Evolutionary conservation across 2,797 vertebrate genomes (phyloP).

Genomic region (Spinus pinus): DNA sequence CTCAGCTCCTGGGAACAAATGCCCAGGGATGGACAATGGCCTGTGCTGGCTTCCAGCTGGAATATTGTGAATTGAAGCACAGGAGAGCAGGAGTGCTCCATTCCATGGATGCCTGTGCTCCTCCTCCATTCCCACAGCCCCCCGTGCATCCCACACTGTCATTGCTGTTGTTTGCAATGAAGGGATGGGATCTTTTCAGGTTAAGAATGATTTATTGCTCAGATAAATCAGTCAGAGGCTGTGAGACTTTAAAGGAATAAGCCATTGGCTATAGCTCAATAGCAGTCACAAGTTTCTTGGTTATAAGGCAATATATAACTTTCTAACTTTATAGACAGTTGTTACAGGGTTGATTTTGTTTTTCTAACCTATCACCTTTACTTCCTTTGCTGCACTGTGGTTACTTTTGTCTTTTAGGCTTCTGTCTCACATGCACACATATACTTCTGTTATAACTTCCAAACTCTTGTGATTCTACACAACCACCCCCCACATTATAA

Average conservation of each 20-base stretch:
- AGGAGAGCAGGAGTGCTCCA: neutral
- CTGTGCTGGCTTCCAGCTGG: neutral
- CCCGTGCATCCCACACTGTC: accelerated
- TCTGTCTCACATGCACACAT: neutral
- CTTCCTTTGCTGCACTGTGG: neutral
- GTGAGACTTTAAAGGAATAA: neutral
- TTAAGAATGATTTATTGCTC: neutral
- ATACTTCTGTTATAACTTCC: neutral
- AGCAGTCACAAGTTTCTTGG: neutral
- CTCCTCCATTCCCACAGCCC: neutral
- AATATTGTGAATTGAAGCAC: constrained; percentile 23
- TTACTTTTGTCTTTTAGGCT: neutral
- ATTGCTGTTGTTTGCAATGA: neutral
- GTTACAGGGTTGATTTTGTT: neutral
- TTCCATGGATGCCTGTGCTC: neutral
- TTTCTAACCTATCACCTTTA: neutral
- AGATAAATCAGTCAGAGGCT: neutral
- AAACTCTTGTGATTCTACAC: neutral
- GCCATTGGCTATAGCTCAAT: neutral
- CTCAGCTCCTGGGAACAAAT: neutral
- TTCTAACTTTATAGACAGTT: neutral
- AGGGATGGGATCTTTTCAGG: neutral
- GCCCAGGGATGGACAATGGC: neutral
- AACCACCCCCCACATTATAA: neutral
- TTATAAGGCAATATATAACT: neutral